Evolutionary conservation across 2,797 vertebrate species (phyloP).

Genomic region (Periparus ater): DNA sequence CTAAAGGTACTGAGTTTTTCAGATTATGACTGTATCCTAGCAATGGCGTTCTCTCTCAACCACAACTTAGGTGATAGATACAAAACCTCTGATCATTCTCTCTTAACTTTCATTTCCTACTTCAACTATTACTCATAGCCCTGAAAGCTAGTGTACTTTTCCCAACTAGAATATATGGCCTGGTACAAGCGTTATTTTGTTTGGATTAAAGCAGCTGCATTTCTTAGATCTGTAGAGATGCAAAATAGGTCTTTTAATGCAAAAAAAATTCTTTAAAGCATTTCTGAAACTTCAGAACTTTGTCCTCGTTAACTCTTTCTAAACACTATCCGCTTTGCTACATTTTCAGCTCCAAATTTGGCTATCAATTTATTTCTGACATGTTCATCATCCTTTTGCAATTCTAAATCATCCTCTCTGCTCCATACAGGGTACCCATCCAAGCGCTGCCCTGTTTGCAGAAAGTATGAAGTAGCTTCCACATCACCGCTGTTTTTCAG

Average conservation of each 20-base stretch:
- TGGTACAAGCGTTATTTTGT: not conserved
- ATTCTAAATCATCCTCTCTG: constrained; percentile 75
- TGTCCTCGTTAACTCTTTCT: constrained; percentile 63
- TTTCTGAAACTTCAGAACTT: not conserved
- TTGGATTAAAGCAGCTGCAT: not conserved
- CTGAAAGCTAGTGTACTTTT: not conserved
- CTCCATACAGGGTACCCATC: constrained; percentile 79
- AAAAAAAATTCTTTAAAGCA: not conserved
- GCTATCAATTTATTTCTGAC: constrained; percentile 61
- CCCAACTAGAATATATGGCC: rapidly evolving
- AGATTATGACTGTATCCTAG: not conserved
- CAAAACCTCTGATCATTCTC: not conserved
- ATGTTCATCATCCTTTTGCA: constrained; percentile 65
- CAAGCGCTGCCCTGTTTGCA: constrained; percentile 68
- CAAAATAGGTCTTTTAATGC: not conserved
- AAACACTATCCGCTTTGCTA: constrained; percentile 74
- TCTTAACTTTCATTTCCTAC: not conserved
- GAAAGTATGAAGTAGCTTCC: constrained; percentile 75
- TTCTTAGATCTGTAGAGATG: not conserved
- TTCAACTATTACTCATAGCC: not conserved
- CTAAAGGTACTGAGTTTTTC: not conserved
- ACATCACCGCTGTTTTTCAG: constrained; percentile 88
- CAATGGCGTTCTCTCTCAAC: not conserved
- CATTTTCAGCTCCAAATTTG: constrained; percentile 79
- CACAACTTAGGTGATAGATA: not conserved